Conservation (phyloP, 2,888 invertebrate species). For the Nyleta sp. region DNA sequence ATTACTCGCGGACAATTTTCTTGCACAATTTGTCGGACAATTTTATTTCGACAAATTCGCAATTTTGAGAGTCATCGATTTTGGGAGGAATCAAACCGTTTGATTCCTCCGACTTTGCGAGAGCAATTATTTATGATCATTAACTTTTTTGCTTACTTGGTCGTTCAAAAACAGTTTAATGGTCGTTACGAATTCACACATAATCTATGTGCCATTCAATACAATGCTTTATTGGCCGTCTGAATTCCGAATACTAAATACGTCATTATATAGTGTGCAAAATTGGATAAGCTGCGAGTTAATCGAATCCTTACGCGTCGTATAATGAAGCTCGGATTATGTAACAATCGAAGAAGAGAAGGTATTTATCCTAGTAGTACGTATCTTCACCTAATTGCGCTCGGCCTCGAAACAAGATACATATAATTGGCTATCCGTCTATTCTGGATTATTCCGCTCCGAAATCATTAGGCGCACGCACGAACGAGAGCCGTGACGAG, state of each 20-base stretch:
- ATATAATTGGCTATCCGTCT: constrained; percentile 68
- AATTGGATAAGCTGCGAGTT: constrained; percentile 36
- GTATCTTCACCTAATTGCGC: constrained; percentile 64
- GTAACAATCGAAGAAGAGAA: constrained; percentile 62
- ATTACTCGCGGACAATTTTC: too few relatives aligned
- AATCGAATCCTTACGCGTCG: constrained; percentile 26
- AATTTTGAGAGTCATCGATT: too few relatives aligned
- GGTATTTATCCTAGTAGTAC: constrained; percentile 62
- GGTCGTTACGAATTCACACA: background rate
- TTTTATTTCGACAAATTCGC: too few relatives aligned
- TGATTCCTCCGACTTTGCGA: too few relatives aligned
- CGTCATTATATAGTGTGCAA: constrained; percentile 19
- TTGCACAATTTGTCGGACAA: too few relatives aligned
- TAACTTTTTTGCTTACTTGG: too few relatives aligned
- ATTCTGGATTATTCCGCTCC: constrained; percentile 68
- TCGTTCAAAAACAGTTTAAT: too few relatives aligned
- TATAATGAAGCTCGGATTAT: constrained; percentile 47
- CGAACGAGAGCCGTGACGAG: constrained; percentile 64
- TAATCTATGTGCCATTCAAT: background rate
- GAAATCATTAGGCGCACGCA: constrained; percentile 69
- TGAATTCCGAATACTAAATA: background rate
- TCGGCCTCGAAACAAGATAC: constrained; percentile 65
- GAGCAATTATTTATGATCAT: too few relatives aligned
- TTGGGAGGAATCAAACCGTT: too few relatives aligned
- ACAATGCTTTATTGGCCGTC: background rate